phyloP scores from a whole-genome alignment of 2,113 vertebrate genomes.

The Aramus guarauna region DNA sequence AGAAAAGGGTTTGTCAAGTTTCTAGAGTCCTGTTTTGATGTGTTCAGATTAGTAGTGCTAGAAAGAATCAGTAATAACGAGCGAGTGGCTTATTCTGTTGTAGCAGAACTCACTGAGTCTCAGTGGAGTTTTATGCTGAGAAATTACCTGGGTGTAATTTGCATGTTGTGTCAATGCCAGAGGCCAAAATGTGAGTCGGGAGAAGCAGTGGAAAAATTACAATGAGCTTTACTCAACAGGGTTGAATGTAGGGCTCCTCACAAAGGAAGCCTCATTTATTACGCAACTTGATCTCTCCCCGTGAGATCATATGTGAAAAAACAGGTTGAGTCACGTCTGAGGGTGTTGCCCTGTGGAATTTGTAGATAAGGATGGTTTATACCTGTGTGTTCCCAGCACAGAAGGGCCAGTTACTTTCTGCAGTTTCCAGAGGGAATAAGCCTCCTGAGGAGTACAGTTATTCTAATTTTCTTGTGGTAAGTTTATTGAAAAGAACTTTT shows the following conservation, averaged over 20 bases:
- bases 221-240: neutral
- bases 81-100: neutral
- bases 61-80: neutral
- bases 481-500: neutral
- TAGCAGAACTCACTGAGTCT: neutral
- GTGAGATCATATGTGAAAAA: slow-evolving; percentile 27
- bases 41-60: neutral
- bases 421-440: neutral
- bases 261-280: neutral
- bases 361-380: slow-evolving; percentile 12
- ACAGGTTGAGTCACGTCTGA: slow-evolving; percentile 35
- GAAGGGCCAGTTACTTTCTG: slow-evolving; percentile 34
- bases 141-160: neutral
- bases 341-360: slow-evolving; percentile 19
- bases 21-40: neutral
- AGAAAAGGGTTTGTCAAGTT: neutral
- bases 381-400: neutral
- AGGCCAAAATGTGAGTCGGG: neutral
- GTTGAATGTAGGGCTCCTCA: neutral
- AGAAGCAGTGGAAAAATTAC: slow-evolving; percentile 26
- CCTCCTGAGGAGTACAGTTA: slow-evolving; percentile 36
- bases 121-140: neutral
- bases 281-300: neutral
- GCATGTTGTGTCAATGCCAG: neutral
- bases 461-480: slow-evolving; percentile 13